Conservation (phyloP, 2,113 vertebrate genomes). For the Percopsis transmontana region DNA sequence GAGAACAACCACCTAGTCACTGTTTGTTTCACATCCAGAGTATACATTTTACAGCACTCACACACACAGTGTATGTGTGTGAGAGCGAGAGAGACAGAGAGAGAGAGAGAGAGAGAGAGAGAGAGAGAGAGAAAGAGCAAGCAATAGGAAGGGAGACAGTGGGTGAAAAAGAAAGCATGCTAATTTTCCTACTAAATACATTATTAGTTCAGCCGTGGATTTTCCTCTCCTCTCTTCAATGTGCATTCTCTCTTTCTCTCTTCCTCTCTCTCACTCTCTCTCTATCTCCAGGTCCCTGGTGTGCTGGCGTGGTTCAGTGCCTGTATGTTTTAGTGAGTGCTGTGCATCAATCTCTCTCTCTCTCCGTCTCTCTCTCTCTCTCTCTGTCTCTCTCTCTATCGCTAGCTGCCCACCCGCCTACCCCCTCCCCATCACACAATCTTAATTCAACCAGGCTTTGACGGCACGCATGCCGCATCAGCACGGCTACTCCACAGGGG, state of each 20-base stretch:
- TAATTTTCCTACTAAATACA: neutral
- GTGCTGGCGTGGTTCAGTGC: constrained; percentile 10
- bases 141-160: neutral
- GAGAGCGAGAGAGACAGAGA: neutral
- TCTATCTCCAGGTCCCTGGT: neutral
- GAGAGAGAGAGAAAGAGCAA: neutral
- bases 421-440: constrained; percentile 19
- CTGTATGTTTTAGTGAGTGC: constrained; percentile 32
- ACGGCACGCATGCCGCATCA: constrained; percentile 26
- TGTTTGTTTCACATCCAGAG: neutral
- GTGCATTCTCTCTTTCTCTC: no score
- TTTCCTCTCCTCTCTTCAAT: neutral
- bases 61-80: neutral
- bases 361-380: constrained; percentile 8
- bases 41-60: no score
- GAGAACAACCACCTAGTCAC: neutral
- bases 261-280: constrained; percentile 2
- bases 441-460: constrained; percentile 25
- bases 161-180: neutral
- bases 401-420: no score
- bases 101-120: neutral
- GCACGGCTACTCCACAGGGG: constrained; percentile 15
- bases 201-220: neutral
- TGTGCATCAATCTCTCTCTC: constrained; percentile 27
- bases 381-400: neutral